These are phyloP conservation scores for Sandelia bainsii DNA, from an alignment of 2,797 vertebrate species.

Conservation along the genomic window DNA sequence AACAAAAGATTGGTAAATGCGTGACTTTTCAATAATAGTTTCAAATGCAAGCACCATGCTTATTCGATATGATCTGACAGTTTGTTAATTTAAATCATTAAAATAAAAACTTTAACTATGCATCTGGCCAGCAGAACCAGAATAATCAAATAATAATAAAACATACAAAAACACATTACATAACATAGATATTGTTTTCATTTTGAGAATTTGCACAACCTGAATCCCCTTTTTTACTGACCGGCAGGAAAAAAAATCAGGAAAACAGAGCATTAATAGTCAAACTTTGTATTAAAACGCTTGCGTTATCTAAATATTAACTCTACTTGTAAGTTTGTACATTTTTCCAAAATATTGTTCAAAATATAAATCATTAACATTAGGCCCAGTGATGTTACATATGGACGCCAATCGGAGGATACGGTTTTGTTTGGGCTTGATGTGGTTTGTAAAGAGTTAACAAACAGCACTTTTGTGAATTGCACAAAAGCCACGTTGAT, in stretches of 20 bases:
- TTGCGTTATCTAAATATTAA: constrained; percentile 75
- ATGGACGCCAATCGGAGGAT: constrained; percentile 62
- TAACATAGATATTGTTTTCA: constrained; percentile 90
- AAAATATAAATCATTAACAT: constrained; percentile 56
- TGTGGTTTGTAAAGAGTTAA: constrained; percentile 61
- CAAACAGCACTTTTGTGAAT: constrained; percentile 44
- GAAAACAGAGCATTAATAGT: constrained; percentile 81
- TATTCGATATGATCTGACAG: constrained; percentile 97
- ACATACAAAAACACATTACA: constrained; percentile 82
- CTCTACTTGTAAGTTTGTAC: constrained; percentile 58
- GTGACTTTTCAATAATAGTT: constrained; percentile 97
- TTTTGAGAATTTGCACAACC: constrained; percentile 97
- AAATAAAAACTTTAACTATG: constrained; percentile 96
- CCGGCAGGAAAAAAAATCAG: constrained; percentile 93
- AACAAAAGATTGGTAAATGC: constrained; percentile 94
- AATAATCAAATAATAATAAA: constrained; percentile 89
- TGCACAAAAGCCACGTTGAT: constrained; percentile 32
- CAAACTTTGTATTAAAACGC: constrained; percentile 75
- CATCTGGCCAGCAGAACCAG: constrained; percentile 99
- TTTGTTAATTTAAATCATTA: constrained; percentile 98
- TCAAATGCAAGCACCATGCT: constrained; percentile 99
- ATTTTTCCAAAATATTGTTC: constrained; percentile 39
- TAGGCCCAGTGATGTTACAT: constrained; percentile 64
- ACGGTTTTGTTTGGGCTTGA: constrained; percentile 57
- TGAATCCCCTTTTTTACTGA: constrained; percentile 97